Evolutionary conservation across 2,113 vertebrate species (phyloP).

Genomic region (Aythya baeri): DNA sequence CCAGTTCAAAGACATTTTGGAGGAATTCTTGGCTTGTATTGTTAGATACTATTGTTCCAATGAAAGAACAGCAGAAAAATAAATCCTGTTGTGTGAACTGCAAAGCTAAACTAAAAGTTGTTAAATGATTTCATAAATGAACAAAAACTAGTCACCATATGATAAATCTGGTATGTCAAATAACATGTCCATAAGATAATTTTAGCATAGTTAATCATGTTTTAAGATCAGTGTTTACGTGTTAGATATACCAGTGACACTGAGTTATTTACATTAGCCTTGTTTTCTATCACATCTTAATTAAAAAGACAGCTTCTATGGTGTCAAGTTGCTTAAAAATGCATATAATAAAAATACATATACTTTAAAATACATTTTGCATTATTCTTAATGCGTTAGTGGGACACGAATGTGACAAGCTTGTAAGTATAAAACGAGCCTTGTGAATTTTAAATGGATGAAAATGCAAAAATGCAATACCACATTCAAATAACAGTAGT

Average conservation of each 20-base stretch:
- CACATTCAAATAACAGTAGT: not conserved
- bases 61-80: not conserved
- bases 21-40: not conserved
- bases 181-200: not conserved
- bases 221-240: not conserved
- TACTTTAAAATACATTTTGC: not conserved
- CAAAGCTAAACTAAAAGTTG: not conserved
- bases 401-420: too few species aligned
- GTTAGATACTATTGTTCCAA: not conserved
- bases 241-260: not conserved
- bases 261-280: not conserved
- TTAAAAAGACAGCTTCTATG: not conserved
- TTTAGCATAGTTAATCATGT: not conserved
- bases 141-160: not conserved
- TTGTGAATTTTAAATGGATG: not conserved
- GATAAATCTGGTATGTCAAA: not conserved
- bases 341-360: not conserved
- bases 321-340: not conserved
- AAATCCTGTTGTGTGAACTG: not conserved
- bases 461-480: not conserved
- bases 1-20: not conserved
- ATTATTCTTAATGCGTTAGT: not conserved
- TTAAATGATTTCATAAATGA: not conserved
- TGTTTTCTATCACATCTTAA: not conserved
- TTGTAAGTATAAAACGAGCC: too few species aligned